phyloP scores from a whole-genome alignment of 2,888 invertebrate species.

The Eubasilissa splendida region DNA sequence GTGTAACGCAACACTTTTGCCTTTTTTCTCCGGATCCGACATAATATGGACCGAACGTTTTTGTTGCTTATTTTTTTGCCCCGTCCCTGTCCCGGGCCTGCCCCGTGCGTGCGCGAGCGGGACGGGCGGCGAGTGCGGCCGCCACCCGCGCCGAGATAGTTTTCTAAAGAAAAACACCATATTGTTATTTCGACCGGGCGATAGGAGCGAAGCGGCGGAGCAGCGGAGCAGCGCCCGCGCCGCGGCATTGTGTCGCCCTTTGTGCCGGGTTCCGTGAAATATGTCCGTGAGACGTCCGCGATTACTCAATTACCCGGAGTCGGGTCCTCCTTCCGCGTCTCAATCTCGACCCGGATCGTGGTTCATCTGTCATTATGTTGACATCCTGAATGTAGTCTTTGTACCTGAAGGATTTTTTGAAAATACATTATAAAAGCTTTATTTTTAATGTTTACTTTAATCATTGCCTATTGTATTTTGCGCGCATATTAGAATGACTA shows the following conservation, averaged over 20 bases:
- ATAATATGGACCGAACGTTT: constrained; percentile 46
- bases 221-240: constrained; percentile 43
- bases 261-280: constrained; percentile 22
- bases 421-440: too few species aligned
- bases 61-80: constrained; percentile 34
- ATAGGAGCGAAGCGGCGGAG: constrained; percentile 20
- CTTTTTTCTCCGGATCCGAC: constrained; percentile 52
- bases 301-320: constrained; percentile 29
- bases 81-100: constrained; percentile 13
- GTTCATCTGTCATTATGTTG: constrained; percentile 22
- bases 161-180: constrained; percentile 55
- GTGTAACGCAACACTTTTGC: constrained; percentile 50
- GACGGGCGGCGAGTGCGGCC: constrained; percentile 58
- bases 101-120: constrained; percentile 58
- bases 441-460: too few species aligned
- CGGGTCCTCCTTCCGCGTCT: background rate
- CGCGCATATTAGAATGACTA: too few species aligned
- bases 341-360: background rate
- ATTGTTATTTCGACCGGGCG: constrained; percentile 53
- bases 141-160: constrained; percentile 58
- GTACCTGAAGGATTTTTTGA: background rate
- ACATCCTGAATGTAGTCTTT: background rate
- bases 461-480: too few species aligned
- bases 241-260: constrained; percentile 36
- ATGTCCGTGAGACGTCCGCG: constrained; percentile 11